A percentile compares a stretch with the other conserved stretches of the same genome.
These are phyloP conservation scores for Argyresthia albistria DNA, from an alignment of 2,888 invertebrate species.

Conservation along the genomic window DNA sequence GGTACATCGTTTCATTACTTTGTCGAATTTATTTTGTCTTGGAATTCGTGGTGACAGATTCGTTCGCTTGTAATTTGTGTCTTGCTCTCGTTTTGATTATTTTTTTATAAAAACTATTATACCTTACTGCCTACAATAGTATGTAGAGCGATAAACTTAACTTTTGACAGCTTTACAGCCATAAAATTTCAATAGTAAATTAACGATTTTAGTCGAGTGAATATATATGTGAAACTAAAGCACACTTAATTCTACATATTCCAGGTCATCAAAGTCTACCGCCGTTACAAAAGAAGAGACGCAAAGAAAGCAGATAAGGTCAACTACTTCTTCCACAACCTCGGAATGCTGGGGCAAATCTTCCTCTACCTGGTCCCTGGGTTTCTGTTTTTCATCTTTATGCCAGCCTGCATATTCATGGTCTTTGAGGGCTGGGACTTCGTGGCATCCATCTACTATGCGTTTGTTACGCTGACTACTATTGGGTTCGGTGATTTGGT, in stretches of 20 bases:
- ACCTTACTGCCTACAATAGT: too few relatives aligned
- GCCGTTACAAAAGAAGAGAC: constrained; percentile 83
- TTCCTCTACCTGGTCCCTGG: constrained; percentile 91
- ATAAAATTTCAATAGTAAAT: too few relatives aligned
- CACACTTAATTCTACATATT: constrained; percentile 6
- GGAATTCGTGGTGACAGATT: not conserved
- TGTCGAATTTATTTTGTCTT: not conserved
- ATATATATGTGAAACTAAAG: not conserved
- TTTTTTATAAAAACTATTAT: too few relatives aligned
- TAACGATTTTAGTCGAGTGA: too few relatives aligned
- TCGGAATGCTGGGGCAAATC: constrained; percentile 85
- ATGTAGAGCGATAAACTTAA: too few relatives aligned
- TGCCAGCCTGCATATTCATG: constrained; percentile 88
- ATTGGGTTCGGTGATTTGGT: constrained; percentile 96
- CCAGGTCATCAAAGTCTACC: constrained; percentile 83
- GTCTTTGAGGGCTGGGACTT: constrained; percentile 91
- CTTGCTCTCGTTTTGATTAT: too few relatives aligned
- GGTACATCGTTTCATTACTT: too few relatives aligned
- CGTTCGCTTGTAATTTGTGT: too few relatives aligned
- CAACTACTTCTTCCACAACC: constrained; percentile 76
- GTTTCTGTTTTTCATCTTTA: constrained; percentile 87
- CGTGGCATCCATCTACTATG: constrained; percentile 87
- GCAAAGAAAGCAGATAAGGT: constrained; percentile 70
- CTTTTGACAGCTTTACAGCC: too few relatives aligned
- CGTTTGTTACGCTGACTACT: constrained; percentile 89